These are phyloP conservation scores for Miniopterus natalensis DNA, from an alignment of 2,113 vertebrate species.

Conservation along the genomic window DNA sequence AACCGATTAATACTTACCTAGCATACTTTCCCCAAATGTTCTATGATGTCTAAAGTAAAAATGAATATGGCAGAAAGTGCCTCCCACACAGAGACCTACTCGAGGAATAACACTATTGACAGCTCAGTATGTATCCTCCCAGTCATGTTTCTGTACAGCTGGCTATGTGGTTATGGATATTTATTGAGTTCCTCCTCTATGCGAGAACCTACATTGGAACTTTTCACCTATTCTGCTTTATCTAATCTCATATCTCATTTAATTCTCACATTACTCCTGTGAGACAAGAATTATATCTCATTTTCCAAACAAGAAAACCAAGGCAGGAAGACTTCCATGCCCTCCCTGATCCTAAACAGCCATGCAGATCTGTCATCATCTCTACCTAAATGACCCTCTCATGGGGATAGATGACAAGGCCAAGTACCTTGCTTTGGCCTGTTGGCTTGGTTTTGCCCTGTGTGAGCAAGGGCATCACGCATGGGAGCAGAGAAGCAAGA, in stretches of 20 bases:
- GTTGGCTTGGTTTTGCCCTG: background rate
- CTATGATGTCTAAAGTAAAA: background rate
- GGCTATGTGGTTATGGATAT: background rate
- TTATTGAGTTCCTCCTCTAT: background rate
- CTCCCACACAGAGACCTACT: background rate
- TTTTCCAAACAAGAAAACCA: slow-evolving; percentile 43
- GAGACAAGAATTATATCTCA: background rate
- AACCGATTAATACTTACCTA: background rate
- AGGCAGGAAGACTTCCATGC: rapidly evolving
- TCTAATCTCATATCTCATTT: slow-evolving; percentile 1
- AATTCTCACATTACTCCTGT: background rate
- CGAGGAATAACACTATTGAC: background rate
- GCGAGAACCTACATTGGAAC: background rate
- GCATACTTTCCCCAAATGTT: background rate
- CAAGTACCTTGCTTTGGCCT: background rate
- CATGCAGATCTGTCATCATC: rapidly evolving
- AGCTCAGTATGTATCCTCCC: background rate
- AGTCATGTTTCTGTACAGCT: background rate
- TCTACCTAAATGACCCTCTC: background rate
- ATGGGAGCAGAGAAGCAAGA: background rate
- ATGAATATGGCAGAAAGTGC: background rate
- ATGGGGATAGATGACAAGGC: background rate
- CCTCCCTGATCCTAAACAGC: background rate
- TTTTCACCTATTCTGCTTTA: background rate
- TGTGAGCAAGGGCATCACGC: background rate